Conservation (phyloP, 2,113 vertebrate genomes). For the Clarias macrocephalus region DNA sequence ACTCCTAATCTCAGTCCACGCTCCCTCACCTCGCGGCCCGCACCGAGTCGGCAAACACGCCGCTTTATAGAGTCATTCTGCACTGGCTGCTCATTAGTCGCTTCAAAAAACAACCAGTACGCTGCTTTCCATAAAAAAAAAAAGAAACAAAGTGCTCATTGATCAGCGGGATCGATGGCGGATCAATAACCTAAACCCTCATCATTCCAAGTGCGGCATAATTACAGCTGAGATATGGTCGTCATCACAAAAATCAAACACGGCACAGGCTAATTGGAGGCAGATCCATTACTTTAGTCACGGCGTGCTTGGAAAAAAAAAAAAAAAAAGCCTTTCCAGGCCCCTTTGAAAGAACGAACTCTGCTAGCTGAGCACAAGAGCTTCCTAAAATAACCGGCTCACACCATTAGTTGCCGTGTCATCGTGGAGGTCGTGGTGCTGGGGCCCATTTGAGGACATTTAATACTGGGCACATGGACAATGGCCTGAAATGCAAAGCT, state of each 20-base stretch:
- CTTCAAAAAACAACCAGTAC: conserved; percentile 60
- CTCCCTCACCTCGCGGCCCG: conserved; percentile 50
- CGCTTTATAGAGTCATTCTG: conserved; percentile 59
- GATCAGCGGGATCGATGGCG: conserved; percentile 73
- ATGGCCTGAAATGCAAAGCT: conserved; percentile 49
- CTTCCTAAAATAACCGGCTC: conserved; percentile 67
- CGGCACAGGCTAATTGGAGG: conserved; percentile 70
- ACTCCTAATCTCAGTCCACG: conserved; percentile 53
- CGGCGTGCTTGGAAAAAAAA: conserved; percentile 38
- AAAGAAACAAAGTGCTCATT: conserved; percentile 76
- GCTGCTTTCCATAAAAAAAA: conserved; percentile 66
- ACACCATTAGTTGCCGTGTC: conserved; percentile 68
- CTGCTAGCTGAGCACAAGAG: conserved; percentile 52
- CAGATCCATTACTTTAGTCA: conserved; percentile 63
- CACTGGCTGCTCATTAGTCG: conserved; percentile 64
- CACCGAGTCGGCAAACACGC: conserved; percentile 45
- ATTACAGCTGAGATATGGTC: conserved; percentile 77
- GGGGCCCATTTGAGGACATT: conserved; percentile 65
- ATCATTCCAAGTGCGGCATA: conserved; percentile 75
- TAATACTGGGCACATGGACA: conserved; percentile 57
- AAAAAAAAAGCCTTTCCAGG: conserved; percentile 47
- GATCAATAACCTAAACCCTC: conserved; percentile 80
- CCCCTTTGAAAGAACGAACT: conserved; percentile 66
- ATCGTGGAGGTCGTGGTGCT: conserved; percentile 63
- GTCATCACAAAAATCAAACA: conserved; percentile 76